Base-by-base conservation (phyloP, 1,140 invertebrate genomes). In the Euborellia annulipes region DNA sequence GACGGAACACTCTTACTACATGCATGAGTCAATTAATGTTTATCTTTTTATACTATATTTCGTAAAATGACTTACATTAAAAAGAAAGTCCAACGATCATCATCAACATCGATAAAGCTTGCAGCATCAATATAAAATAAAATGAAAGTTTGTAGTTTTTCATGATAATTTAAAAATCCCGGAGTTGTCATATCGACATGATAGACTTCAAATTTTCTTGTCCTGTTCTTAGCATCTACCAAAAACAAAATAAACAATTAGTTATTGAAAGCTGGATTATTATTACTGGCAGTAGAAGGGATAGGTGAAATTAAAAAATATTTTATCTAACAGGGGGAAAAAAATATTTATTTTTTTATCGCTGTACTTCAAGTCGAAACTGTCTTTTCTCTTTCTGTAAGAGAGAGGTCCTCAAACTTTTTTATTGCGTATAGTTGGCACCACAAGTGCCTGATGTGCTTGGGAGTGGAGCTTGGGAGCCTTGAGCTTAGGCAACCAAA, bases 51-150 rank as follows among this genome's bases (percentile, higher is more conserved):
- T n/a, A n/a, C n/a, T n/a, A n/a, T n/a, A n/a, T n/a, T n/a, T n/a
- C n/a, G n/a, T n/a, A n/a, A n/a, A n/a, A n/a, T n/a, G n/a, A 69
- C 76, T 73, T 75, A 96, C 87, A 92, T 65, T 39, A 91, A 74
- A 63, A 89, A 95, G 61, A 86, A 92, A 32, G 75, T 73, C 91
- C 94, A 98, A 50, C 82, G 77, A 20, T 84, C 75, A 69, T 98
- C 94, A 62, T 91, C 85, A 2, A 82, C 71, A 67, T 96, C 91
- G 54, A 97, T 87, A 58, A 84, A 95, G 38, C 77, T 84, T 9
- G 84, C 84, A 3, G 86, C 91, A 72, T 97, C 93, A 55, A 98
- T 87, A 59, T 83, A 98, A 82, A 88, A 98, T 43, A 96, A 62
- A 9, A 96, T 67, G 58, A 96, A 92, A 4, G 87, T 90, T 67